Conservation (phyloP, 1,140 invertebrate species). For the Pomacea maculata region DNA sequence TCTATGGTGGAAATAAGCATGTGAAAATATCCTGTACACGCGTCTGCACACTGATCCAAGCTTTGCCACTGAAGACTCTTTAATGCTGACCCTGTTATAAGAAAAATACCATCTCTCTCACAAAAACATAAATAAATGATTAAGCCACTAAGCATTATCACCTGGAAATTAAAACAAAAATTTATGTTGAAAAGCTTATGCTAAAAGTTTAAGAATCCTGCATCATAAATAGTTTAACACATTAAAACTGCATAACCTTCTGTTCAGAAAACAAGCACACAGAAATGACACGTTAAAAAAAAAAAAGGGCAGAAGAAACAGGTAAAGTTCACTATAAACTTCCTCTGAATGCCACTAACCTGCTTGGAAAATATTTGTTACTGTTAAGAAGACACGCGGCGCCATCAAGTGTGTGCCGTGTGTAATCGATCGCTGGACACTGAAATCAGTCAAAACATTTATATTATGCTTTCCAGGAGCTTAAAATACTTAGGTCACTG, state of each 20-base stretch:
- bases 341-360: conserved; percentile 67
- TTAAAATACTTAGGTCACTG: neutral
- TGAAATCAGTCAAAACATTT: conserved; percentile 46
- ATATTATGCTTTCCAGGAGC: neutral
- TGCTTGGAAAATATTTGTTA: conserved; percentile 99
- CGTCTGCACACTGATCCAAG: conserved; percentile 97
- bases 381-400: conserved; percentile 98
- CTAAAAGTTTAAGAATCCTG: too few relatives aligned
- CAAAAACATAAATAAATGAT: conserved; percentile 17
- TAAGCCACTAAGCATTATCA: neutral
- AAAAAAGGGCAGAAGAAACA: too few relatives aligned
- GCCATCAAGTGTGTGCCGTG: conserved; percentile 98
- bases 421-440: conserved; percentile 99
- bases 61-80: conserved; percentile 98
- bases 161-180: too few relatives aligned
- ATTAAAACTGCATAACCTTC: too few relatives aligned
- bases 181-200: too few relatives aligned
- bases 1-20: conserved; percentile 98
- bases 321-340: neutral
- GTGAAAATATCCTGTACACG: conserved; percentile 99
- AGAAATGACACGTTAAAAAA: too few relatives aligned
- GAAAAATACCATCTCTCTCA: too few relatives aligned
- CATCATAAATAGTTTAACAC: too few relatives aligned
- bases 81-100: conserved; percentile 90
- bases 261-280: too few relatives aligned